Conservation (phyloP, 2,113 vertebrate genomes). For the Larimichthys polyactis region DNA sequence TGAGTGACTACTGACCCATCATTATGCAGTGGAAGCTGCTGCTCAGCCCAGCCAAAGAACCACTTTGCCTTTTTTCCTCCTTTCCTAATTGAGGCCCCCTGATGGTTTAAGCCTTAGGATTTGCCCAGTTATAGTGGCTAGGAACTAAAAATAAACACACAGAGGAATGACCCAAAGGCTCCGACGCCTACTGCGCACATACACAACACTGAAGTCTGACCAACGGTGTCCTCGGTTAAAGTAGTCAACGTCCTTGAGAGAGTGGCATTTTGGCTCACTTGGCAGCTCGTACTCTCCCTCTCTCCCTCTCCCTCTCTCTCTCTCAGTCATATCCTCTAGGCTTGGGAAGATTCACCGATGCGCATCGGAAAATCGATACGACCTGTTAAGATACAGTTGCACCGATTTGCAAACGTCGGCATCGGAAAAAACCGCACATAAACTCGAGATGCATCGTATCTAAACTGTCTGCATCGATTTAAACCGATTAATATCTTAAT, state of each 20-base stretch:
- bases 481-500: no score
- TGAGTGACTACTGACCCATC: slow-evolving; percentile 56
- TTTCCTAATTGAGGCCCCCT: slow-evolving; percentile 54
- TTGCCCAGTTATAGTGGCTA: slow-evolving; percentile 57
- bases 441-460: no score
- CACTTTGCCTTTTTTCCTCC: slow-evolving; percentile 25
- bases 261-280: slow-evolving; percentile 58
- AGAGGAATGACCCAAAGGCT: slow-evolving; percentile 55
- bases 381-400: no score
- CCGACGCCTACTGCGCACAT: slow-evolving; percentile 23
- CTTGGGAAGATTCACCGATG: no score
- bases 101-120: slow-evolving; percentile 51
- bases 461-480: no score
- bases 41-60: slow-evolving; percentile 27
- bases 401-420: no score
- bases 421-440: no score
- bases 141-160: slow-evolving; percentile 69
- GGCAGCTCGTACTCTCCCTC: slow-evolving; percentile 35
- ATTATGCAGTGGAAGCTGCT: slow-evolving; percentile 34
- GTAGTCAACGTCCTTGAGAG: slow-evolving; percentile 64
- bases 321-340: slow-evolving; percentile 18
- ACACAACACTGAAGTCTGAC: slow-evolving; percentile 25
- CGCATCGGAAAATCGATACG: no score
- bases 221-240: slow-evolving; percentile 56
- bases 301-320: slow-evolving; percentile 13